Evolutionary conservation across 2,113 vertebrate genomes (phyloP), one percentile per base, ranked within the genome.

Genomic region (Crotalus viridis): DNA sequence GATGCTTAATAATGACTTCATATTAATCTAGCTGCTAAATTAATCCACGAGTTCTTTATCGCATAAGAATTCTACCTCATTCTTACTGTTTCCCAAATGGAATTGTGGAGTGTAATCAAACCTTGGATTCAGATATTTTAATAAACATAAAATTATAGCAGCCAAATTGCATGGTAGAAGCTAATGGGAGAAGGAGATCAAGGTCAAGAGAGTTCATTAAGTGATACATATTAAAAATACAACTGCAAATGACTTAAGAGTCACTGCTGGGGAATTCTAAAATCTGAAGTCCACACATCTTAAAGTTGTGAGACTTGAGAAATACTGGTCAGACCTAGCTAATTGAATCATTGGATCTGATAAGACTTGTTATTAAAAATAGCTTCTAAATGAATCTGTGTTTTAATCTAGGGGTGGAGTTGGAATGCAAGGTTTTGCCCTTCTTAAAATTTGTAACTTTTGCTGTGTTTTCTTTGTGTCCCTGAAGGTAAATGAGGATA

Each of bases 371-470:
- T 89, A 93, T 87, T 87, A 90, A 61, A 93, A 28, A 28, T 87
- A 93, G 26, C 28, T 61, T 86, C 55, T 46, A 86, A 43, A 90
- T 48, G 26, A 90, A 87, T 22, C 12, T 86, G 5, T 2, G 5
- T 52, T 61, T 69, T 88, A 43, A n/a, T 22, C 61, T 64, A 33
- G 74, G 74, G n/a, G 7, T 43, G 74, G 22, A 28, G 0, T 10
- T 91, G 54, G 86, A 94, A 95, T 92, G 93, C 96, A 94, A 93
- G 55, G 39, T 87, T 93, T 93, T 91, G 92, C 95, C 88, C 94
- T 95, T 95, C 57, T 95, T 91, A 97, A 93, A 61, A 56, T 92
- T 94, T 46, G 90, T 90, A 94, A 61, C 91, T 93, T 92, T 92
- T 85, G 91, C 57, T 56, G 0, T 85, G 81, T 95, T 96, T 96